A percentile compares a stretch with the other conserved stretches of the same genome.
These are phyloP conservation scores for Lycocorax pyrrhopterus DNA, from an alignment of 2,113 vertebrate genomes.

Conservation along the genomic window DNA sequence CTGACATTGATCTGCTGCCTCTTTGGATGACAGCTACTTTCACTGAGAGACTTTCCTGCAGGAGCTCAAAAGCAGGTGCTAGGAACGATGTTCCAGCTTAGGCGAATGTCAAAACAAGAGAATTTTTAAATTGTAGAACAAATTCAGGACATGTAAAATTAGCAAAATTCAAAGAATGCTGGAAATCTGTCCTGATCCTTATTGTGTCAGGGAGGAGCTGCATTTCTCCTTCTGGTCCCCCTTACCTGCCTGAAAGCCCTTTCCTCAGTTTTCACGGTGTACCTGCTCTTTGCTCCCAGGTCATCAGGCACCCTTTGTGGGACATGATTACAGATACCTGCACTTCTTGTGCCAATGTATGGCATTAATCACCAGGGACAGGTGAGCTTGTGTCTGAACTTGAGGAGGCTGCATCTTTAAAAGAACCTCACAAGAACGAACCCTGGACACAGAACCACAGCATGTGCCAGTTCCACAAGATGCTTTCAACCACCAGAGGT, in stretches of 20 bases:
- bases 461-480: not conserved
- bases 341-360: not conserved
- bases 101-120: not conserved
- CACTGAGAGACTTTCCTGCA: not conserved
- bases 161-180: not conserved
- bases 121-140: not conserved
- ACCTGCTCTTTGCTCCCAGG: not conserved
- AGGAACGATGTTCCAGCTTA: not conserved
- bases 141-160: not conserved
- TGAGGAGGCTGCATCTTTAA: not conserved
- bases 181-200: not conserved
- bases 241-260: not conserved
- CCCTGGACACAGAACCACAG: not conserved
- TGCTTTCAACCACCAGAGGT: not conserved
- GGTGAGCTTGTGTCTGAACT: not conserved
- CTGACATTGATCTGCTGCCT: not conserved
- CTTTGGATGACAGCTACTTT: not conserved
- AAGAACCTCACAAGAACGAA: not conserved
- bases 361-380: not conserved
- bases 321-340: not conserved
- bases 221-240: not conserved
- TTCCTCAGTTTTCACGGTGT: not conserved
- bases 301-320: not conserved
- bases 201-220: not conserved
- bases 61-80: not conserved